A percentile compares a stretch with the other conserved stretches of the same genome.
Conservation (phyloP, 1,140 invertebrate genomes). For the Pseudomyrmex pallidus region DNA sequence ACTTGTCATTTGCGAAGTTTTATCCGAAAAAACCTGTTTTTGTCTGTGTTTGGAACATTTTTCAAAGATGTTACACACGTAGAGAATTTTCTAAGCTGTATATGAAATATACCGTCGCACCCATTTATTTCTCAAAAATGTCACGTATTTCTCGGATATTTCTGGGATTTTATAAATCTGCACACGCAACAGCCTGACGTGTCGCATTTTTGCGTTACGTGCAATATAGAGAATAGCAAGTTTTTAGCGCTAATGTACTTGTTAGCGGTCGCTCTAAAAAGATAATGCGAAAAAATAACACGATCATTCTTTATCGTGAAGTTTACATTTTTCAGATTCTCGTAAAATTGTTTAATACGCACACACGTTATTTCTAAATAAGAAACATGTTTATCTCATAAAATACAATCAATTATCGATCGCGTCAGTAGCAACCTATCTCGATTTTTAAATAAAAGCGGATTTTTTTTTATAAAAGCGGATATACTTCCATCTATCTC, state of each 20-base stretch:
- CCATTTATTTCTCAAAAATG: slow-evolving; percentile 25
- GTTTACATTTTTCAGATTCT: slow-evolving; percentile 4
- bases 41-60: slow-evolving; percentile 24
- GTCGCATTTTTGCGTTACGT: slow-evolving; percentile 3
- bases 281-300: slow-evolving; percentile 17
- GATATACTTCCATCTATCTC: not conserved
- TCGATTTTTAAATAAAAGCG: not conserved
- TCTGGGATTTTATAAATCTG: slow-evolving; percentile 44
- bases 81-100: slow-evolving; percentile 4
- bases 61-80: slow-evolving; percentile 13
- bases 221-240: not conserved
- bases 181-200: not conserved
- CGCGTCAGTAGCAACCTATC: not conserved
- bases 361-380: not conserved
- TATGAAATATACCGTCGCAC: not conserved
- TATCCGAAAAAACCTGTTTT: slow-evolving; percentile 4
- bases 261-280: not conserved
- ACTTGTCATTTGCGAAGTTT: slow-evolving; percentile 44
- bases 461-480: not conserved
- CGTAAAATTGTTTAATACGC: not conserved
- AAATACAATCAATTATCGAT: no score
- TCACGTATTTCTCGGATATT: slow-evolving; percentile 46
- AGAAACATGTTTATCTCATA: not conserved
- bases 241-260: slow-evolving; percentile 8
- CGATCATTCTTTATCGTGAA: not conserved